A percentile compares a stretch with the other conserved stretches of the same genome.
phyloP scores from a whole-genome alignment of 1,140 invertebrate species.

The Cydia fagiglandana region DNA sequence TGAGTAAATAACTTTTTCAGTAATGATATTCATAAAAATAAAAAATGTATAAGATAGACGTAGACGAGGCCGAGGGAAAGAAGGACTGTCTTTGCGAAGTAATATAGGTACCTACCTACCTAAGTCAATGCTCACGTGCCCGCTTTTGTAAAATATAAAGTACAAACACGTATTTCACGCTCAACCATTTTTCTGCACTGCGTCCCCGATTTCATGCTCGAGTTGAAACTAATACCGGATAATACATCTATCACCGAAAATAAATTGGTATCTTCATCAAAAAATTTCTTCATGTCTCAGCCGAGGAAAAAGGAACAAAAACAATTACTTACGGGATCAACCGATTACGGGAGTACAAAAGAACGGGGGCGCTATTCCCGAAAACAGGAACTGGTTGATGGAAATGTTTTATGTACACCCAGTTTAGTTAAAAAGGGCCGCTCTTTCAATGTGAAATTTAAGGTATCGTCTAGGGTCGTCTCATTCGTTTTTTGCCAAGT shows the following conservation, averaged over 20 bases:
- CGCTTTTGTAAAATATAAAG: neutral
- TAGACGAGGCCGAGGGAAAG: too few species aligned
- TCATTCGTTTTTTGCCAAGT: too few species aligned
- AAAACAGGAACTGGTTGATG: neutral
- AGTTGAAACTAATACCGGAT: slow-evolving; percentile 6
- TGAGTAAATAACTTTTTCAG: too few species aligned
- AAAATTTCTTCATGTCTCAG: slow-evolving; percentile 3
- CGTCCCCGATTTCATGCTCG: slow-evolving; percentile 4
- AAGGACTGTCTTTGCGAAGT: too few species aligned
- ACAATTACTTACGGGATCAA: slow-evolving; percentile 27
- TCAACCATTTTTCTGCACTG: neutral
- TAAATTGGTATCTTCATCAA: slow-evolving; percentile 20
- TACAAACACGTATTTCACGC: neutral
- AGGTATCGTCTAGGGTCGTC: too few species aligned
- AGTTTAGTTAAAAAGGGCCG: neutral
- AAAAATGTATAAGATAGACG: too few species aligned
- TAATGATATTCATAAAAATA: too few species aligned
- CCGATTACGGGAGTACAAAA: slow-evolving; percentile 12
- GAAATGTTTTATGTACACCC: neutral
- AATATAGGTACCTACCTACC: too few species aligned
- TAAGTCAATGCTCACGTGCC: too few species aligned
- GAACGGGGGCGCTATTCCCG: neutral
- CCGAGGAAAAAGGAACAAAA: slow-evolving; percentile 9
- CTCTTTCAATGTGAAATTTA: too few species aligned
- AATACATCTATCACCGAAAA: slow-evolving; percentile 11